phyloP scores from a whole-genome alignment of 2,888 invertebrate species.

The Sinopyrophorus schimmeli region DNA sequence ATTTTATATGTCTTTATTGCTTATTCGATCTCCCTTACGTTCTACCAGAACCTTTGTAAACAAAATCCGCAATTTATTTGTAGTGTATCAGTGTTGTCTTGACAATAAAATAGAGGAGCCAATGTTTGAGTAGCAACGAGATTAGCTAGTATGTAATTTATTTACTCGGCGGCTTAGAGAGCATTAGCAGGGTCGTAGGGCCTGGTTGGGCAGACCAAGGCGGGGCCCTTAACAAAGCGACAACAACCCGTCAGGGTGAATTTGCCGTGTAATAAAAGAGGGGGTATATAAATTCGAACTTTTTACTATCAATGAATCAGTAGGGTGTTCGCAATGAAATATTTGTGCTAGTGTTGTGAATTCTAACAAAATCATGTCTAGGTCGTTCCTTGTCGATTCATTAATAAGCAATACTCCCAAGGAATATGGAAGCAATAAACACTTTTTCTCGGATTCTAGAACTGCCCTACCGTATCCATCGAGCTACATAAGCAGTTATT shows the following conservation, averaged over 20 bases:
- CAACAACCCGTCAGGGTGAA: slow-evolving; percentile 43
- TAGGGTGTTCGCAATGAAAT: slow-evolving; percentile 28
- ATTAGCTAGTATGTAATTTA: slow-evolving; percentile 49
- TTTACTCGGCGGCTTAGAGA: slow-evolving; percentile 43
- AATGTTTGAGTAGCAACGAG: slow-evolving; percentile 46
- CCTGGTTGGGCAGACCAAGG: slow-evolving; percentile 45
- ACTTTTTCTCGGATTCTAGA: slow-evolving; percentile 56
- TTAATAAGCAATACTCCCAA: slow-evolving; percentile 70
- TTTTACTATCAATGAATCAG: slow-evolving; percentile 33
- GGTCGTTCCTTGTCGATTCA: slow-evolving; percentile 81
- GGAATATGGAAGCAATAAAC: slow-evolving; percentile 50
- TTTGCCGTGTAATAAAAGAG: slow-evolving; percentile 41
- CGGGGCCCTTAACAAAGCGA: slow-evolving; percentile 48
- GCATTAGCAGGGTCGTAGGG: slow-evolving; percentile 39
- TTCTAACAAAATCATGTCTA: slow-evolving; percentile 75
- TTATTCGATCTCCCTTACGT: slow-evolving; percentile 5
- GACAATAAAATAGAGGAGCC: slow-evolving; percentile 35
- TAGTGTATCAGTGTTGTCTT: slow-evolving; percentile 13
- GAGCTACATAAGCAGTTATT: slow-evolving; percentile 65
- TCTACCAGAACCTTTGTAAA: slow-evolving; percentile 2
- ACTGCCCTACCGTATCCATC: slow-evolving; percentile 67
- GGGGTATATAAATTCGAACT: slow-evolving; percentile 45
- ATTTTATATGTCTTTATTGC: too few species aligned
- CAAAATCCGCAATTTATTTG: slow-evolving; percentile 14
- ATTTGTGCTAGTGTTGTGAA: slow-evolving; percentile 21